Conservation (phyloP, 2,797 vertebrate genomes). For the Intellagama lesueurii region DNA sequence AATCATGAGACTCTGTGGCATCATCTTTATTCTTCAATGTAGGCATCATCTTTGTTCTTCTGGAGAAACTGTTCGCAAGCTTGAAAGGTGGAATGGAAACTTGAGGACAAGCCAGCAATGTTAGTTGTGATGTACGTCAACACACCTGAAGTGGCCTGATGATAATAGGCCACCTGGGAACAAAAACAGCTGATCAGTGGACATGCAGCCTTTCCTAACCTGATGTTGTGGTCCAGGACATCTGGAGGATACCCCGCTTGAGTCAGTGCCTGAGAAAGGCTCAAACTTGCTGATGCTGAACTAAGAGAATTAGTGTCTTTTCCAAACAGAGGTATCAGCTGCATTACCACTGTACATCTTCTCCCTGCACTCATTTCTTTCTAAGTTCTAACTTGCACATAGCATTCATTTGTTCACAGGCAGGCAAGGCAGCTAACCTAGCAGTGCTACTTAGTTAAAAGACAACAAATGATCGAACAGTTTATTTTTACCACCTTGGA, state of each 20-base stretch:
- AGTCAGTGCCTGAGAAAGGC: background rate
- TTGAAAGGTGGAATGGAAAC: slow-evolving; percentile 85
- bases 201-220: background rate
- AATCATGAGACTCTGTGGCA: slow-evolving; percentile 2
- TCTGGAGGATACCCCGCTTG: background rate
- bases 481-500: background rate
- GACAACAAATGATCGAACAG: background rate
- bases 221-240: background rate
- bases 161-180: slow-evolving; percentile 93
- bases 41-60: slow-evolving; percentile 83
- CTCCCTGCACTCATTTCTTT: background rate
- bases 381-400: background rate
- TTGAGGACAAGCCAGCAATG: slow-evolving; percentile 89
- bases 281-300: background rate
- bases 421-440: background rate
- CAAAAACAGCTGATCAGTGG: background rate
- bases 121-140: slow-evolving; percentile 93
- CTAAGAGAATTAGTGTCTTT: background rate
- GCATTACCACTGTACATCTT: background rate
- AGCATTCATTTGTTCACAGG: background rate
- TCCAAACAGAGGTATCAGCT: accelerated
- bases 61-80: slow-evolving; percentile 89
- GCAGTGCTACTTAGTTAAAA: background rate
- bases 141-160: slow-evolving; percentile 90
- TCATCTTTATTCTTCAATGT: slow-evolving; percentile 82